Evolutionary conservation across 2,797 vertebrate genomes (phyloP).

Genomic region (Esox masquinongy): DNA sequence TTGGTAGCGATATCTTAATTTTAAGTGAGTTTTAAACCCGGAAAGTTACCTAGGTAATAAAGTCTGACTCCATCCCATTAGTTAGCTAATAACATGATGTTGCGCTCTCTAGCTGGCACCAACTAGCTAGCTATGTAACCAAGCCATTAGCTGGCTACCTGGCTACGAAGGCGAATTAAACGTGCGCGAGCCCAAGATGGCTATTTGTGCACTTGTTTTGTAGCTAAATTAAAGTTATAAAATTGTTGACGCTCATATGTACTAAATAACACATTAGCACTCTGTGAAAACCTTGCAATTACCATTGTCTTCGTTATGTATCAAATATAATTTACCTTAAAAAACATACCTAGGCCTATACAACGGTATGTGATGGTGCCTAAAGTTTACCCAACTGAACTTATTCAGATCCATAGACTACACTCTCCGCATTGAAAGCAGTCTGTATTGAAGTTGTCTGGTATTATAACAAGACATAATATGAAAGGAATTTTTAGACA

Average conservation of each 20-base stretch:
- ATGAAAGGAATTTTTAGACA: neutral
- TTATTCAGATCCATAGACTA: slow-evolving; percentile 3
- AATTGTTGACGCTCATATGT: neutral
- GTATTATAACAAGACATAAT: neutral
- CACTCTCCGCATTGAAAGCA: neutral
- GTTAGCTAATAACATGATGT: neutral
- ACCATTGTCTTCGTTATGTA: no score
- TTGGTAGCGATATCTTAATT: neutral
- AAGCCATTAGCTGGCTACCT: slow-evolving; percentile 8
- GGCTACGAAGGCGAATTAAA: slow-evolving; percentile 16
- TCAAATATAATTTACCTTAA: no score
- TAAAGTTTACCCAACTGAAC: slow-evolving; percentile 9
- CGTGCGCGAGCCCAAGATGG: slow-evolving; percentile 17
- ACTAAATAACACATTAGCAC: neutral
- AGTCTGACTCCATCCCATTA: neutral
- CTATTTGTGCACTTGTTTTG: slow-evolving; percentile 1
- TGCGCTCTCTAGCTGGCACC: slow-evolving; percentile 24
- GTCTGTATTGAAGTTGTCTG: neutral
- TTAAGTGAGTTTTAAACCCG: neutral
- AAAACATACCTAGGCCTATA: neutral
- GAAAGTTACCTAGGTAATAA: neutral
- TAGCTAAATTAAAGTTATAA: slow-evolving; percentile 3
- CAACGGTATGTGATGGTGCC: neutral
- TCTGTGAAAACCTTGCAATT: neutral
- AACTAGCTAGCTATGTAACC: slow-evolving; percentile 25